phyloP scores from a whole-genome alignment of 2,113 vertebrate species.

The Pristiophorus japonicus region DNA sequence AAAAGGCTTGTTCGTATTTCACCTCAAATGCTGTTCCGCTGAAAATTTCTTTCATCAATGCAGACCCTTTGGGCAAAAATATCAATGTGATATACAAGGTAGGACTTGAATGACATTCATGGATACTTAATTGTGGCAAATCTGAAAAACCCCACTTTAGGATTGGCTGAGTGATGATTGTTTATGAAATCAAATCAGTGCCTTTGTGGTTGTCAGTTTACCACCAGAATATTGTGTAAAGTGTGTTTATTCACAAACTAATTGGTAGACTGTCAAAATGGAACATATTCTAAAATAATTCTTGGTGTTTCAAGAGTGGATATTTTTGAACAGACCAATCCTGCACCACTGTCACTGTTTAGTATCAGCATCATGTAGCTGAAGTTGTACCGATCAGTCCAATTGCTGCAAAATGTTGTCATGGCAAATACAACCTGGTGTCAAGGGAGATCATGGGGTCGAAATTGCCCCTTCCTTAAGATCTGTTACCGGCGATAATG shows the following conservation, averaged over 20 bases:
- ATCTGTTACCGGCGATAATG: too few relatives aligned
- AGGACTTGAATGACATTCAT: slow-evolving; percentile 38
- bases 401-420: background rate
- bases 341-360: background rate
- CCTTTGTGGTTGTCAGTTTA: background rate
- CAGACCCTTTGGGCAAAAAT: slow-evolving; percentile 50
- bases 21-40: slow-evolving; percentile 59
- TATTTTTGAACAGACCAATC: background rate
- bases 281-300: background rate
- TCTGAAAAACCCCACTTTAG: background rate
- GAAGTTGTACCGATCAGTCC: background rate
- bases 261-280: background rate
- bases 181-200: background rate
- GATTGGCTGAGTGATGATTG: background rate
- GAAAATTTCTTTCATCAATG: slow-evolving; percentile 61
- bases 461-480: too few relatives aligned
- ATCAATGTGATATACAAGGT: slow-evolving; percentile 65
- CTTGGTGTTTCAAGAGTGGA: too few relatives aligned
- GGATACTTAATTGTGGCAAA: background rate
- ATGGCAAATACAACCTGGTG: background rate
- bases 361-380: background rate
- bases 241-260: background rate
- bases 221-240: background rate
- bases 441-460: background rate
- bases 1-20: slow-evolving; percentile 60